A percentile compares a stretch with the other conserved stretches of the same genome.
These are phyloP conservation scores for Catagonus wagneri DNA, from an alignment of 2,113 vertebrate genomes.

Conservation along the genomic window DNA sequence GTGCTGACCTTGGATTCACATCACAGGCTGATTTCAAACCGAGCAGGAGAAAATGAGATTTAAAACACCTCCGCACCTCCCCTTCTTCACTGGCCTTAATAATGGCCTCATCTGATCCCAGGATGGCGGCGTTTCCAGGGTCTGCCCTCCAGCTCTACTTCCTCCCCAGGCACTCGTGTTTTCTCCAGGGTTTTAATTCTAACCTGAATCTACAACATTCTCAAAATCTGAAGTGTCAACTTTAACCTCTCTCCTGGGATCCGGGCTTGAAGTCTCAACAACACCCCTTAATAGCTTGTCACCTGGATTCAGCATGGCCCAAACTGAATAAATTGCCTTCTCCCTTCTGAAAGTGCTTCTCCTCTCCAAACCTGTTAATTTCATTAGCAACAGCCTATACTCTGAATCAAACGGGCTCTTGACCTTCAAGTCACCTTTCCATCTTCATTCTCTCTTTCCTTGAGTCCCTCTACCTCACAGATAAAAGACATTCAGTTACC, in stretches of 20 bases:
- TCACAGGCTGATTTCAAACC: neutral
- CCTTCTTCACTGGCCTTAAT: neutral
- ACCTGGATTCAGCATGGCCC: neutral
- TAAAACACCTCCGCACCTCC: neutral
- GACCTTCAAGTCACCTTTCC: neutral
- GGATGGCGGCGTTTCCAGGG: neutral
- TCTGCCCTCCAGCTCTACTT: too few relatives aligned
- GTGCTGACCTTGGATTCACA: neutral
- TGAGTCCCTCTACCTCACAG: neutral
- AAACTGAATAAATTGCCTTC: neutral
- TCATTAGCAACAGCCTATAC: neutral
- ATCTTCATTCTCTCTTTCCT: neutral
- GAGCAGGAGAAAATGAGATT: neutral
- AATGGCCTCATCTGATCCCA: neutral
- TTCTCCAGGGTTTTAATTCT: neutral
- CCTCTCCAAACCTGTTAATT: neutral
- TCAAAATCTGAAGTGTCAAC: neutral
- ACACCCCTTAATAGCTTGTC: neutral
- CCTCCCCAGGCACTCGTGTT: too few relatives aligned
- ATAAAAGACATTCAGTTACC: neutral
- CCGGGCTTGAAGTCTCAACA: neutral
- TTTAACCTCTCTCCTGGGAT: neutral
- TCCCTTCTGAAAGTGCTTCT: neutral
- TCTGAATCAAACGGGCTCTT: neutral
- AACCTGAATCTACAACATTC: neutral